Evolutionary conservation across 2,888 invertebrate species (phyloP), one percentile per base, ranked within the genome.

Genomic region (Cryptus viduatorius): DNA sequence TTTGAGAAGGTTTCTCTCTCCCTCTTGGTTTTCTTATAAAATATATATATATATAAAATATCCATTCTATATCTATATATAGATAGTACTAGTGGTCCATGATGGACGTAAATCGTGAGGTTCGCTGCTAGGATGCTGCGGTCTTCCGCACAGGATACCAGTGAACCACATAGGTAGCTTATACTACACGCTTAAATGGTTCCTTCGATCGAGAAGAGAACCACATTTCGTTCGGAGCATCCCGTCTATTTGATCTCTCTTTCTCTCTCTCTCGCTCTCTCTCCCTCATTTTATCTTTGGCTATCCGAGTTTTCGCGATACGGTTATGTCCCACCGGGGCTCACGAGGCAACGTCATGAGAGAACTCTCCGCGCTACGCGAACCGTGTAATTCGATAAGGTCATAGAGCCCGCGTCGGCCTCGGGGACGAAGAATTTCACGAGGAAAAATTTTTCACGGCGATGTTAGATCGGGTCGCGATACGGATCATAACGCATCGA

Each of bases 251-350:
- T 53, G 46, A 75, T 4, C 48, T 46, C 64, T 37, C 72, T 86
- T 79, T 37, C 72, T 86, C 81, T 75, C 81, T 67, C 82, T n/a
- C n/a, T n/a, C n/a, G n/a, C n/a, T n/a, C 72, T 86, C 81, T 37
- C 72, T 86, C 81, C 75, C 81, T 67, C 82, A 84, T 86, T 86
- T 86, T 83, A 85, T 87, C 87, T 71, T 79, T 85, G 75, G 81
- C 61, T 83, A 78, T 48, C 29, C 65, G 83, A 77, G 85, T 56
- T 78, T 86, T 84, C 82, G 64, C 81, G 79, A 81, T 88, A 89
- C 87, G 90, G 89, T 91, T 90, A 90, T 89, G 86, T 86, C 72
- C 61, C 14, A 19, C 48, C 31, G 53, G 65, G 19, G 46, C 5
- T 14, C 37, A 46, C 53, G 59, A 77, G 10, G 50, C 67, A 19